These are phyloP conservation scores for Tor tambroides DNA, from an alignment of 2,113 vertebrate species.

Conservation along the genomic window DNA sequence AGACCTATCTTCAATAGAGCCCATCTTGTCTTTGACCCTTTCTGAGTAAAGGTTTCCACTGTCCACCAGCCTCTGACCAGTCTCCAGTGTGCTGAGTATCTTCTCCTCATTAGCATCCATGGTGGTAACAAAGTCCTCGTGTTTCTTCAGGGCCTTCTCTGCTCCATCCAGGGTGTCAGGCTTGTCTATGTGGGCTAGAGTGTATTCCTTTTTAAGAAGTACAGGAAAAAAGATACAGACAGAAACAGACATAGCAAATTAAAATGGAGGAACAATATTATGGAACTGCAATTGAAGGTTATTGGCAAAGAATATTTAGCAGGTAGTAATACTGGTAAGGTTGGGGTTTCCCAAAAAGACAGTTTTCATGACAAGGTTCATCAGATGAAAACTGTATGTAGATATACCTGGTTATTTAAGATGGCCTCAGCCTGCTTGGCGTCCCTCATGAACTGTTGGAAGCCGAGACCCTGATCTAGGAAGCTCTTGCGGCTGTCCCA, in stretches of 20 bases:
- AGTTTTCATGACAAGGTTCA: neutral
- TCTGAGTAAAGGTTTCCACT: slow-evolving; percentile 84
- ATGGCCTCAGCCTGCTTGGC: slow-evolving; percentile 88
- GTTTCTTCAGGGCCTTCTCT: slow-evolving; percentile 84
- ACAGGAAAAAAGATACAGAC: neutral
- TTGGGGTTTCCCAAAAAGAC: neutral
- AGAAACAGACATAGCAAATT: neutral
- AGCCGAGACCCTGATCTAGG: slow-evolving; percentile 84
- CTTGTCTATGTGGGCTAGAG: slow-evolving; percentile 84
- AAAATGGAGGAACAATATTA: slow-evolving; percentile 18
- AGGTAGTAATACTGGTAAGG: too few relatives aligned
- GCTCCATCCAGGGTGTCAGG: slow-evolving; percentile 86
- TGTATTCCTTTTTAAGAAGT: slow-evolving; percentile 84
- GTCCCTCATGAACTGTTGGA: slow-evolving; percentile 92
- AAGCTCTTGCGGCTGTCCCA: slow-evolving; percentile 84
- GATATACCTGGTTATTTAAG: slow-evolving; percentile 90
- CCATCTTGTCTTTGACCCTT: slow-evolving; percentile 87
- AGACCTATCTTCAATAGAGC: slow-evolving; percentile 84
- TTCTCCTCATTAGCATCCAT: slow-evolving; percentile 89
- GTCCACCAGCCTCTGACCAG: slow-evolving; percentile 81
- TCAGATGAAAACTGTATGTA: too few relatives aligned
- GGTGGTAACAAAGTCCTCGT: slow-evolving; percentile 84
- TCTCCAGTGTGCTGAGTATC: slow-evolving; percentile 76
- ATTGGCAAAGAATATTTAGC: neutral
- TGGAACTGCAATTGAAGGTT: neutral